phyloP scores from a whole-genome alignment of 2,888 invertebrate genomes.

The Scaeva pyrastri region DNA sequence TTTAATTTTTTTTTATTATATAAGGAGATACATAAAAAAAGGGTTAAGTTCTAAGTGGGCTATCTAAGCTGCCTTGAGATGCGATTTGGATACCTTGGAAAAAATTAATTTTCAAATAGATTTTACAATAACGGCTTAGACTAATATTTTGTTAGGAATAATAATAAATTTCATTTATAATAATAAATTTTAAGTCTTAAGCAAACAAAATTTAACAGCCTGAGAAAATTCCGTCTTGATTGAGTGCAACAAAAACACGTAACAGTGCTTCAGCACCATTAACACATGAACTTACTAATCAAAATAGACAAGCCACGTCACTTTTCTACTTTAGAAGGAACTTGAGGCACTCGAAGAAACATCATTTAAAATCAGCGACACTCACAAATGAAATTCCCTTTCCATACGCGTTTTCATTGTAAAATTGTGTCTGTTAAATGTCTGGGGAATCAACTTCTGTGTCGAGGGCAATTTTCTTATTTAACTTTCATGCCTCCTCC shows the following conservation, averaged over 20 bases:
- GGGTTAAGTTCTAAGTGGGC: background rate
- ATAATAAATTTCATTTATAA: too few relatives aligned
- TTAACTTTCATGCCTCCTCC: too few relatives aligned
- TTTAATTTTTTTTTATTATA: background rate
- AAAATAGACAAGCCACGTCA: conserved; percentile 35
- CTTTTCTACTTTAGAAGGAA: background rate
- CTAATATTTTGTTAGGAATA: too few relatives aligned
- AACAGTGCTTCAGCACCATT: background rate
- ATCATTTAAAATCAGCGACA: conserved; percentile 10
- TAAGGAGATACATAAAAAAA: background rate
- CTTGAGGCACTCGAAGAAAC: too few relatives aligned
- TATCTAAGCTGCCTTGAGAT: too few relatives aligned
- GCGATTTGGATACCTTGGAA: too few relatives aligned
- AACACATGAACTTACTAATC: conserved; percentile 57
- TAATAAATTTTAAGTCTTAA: too few relatives aligned
- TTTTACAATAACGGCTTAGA: too few relatives aligned
- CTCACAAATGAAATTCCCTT: background rate
- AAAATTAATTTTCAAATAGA: too few relatives aligned
- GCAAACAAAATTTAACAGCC: too few relatives aligned
- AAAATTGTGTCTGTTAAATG: conserved; percentile 51
- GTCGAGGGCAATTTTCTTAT: background rate
- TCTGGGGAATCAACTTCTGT: conserved; percentile 36
- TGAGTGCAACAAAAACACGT: conserved; percentile 12
- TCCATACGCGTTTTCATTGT: conserved; percentile 46
- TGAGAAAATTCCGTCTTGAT: too few relatives aligned